Conservation (phyloP, 2,888 invertebrate genomes). For the Galerucella pusilla region DNA sequence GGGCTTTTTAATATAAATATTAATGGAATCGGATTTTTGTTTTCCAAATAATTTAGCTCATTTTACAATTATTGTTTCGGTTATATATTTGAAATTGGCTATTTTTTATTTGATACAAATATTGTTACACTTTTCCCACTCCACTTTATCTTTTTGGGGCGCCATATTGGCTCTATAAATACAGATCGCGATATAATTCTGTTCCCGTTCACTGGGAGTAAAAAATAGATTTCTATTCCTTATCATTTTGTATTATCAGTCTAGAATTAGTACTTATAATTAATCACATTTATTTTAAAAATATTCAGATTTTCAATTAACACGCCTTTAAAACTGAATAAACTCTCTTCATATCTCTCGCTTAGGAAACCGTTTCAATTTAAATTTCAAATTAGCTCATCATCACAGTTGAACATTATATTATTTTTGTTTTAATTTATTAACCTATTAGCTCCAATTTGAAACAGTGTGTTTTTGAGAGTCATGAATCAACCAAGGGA, state of each 20-base stretch:
- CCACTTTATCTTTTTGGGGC: too few relatives aligned
- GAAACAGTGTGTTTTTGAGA: slow-evolving; percentile 6
- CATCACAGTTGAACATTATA: slow-evolving; percentile 9
- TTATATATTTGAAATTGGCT: too few relatives aligned
- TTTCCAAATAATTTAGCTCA: too few relatives aligned
- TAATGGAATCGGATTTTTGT: too few relatives aligned
- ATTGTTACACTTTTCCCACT: too few relatives aligned
- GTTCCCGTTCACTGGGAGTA: too few relatives aligned
- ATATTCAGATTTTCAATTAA: slow-evolving; percentile 13
- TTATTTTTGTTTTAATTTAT: slow-evolving; percentile 18
- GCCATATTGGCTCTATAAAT: too few relatives aligned
- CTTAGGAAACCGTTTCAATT: slow-evolving; percentile 8
- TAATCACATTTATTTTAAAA: background rate
- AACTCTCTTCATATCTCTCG: slow-evolving; percentile 5
- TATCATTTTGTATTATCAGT: background rate
- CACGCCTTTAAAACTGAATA: slow-evolving; percentile 9
- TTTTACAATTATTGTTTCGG: too few relatives aligned
- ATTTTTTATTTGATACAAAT: too few relatives aligned
- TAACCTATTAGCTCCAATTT: slow-evolving; percentile 18
- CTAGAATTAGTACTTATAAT: background rate
- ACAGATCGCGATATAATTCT: too few relatives aligned
- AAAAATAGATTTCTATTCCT: too few relatives aligned
- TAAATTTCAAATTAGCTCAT: slow-evolving; percentile 17
- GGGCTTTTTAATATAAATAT: too few relatives aligned
- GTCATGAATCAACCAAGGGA: slow-evolving; percentile 9